Evolutionary conservation across 2,113 vertebrate genomes (phyloP).

Genomic region (Rissa tridactyla): DNA sequence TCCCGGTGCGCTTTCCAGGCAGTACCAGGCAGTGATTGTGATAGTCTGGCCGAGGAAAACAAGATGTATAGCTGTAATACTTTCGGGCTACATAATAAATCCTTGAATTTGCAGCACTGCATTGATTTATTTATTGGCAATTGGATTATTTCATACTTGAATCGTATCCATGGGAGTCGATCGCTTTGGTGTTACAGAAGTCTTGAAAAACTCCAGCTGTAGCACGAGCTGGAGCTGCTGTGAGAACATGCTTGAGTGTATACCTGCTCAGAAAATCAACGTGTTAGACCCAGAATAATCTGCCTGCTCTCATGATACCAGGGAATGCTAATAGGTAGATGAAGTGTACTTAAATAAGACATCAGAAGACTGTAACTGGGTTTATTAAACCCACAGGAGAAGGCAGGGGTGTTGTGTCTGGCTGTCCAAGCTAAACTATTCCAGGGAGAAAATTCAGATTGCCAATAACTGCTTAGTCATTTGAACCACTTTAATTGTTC

Average conservation of each 20-base stretch:
- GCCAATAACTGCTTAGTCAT: slow-evolving; percentile 18
- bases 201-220: slow-evolving; percentile 53
- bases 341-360: neutral
- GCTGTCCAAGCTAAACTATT: neutral
- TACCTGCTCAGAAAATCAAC: slow-evolving; percentile 26
- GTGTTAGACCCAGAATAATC: neutral
- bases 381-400: neutral
- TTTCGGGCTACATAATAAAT: neutral
- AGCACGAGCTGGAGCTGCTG: slow-evolving; percentile 27
- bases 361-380: neutral
- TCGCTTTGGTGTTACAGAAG: neutral
- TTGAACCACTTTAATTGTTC: neutral
- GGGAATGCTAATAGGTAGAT: neutral
- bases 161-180: neutral
- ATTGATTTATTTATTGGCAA: slow-evolving; percentile 13
- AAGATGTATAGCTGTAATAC: neutral
- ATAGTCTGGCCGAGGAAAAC: neutral
- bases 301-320: neutral
- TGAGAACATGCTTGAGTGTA: neutral
- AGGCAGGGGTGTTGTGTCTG: neutral
- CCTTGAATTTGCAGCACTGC: neutral
- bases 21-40: neutral
- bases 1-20: neutral
- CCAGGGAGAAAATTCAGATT: neutral
- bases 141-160: neutral